These are phyloP conservation scores for Acleris emargana DNA, from an alignment of 2,888 invertebrate species.

Conservation along the genomic window DNA sequence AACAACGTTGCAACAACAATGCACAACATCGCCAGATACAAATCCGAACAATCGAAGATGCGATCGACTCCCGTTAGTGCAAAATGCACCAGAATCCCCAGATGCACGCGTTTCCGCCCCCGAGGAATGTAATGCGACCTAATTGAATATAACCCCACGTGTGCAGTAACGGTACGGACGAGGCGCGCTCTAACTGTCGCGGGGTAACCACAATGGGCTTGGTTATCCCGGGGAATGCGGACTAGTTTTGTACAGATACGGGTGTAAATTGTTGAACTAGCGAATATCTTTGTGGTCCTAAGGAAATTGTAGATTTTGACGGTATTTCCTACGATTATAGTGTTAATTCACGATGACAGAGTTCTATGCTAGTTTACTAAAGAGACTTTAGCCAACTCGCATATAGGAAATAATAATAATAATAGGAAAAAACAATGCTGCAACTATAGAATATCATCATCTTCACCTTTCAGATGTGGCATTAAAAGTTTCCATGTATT, in stretches of 20 bases:
- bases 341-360: too few species aligned
- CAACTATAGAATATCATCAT: too few species aligned
- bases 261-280: conserved; percentile 1
- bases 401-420: too few species aligned
- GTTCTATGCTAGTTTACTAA: too few species aligned
- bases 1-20: not conserved
- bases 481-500: too few species aligned
- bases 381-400: too few species aligned
- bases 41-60: conserved; percentile 23
- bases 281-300: not conserved
- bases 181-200: conserved; percentile 38
- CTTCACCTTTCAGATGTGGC: too few species aligned
- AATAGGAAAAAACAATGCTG: too few species aligned
- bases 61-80: conserved; percentile 28
- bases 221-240: conserved; percentile 27
- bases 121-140: conserved; percentile 38
- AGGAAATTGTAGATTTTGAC: too few species aligned
- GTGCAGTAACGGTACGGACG: conserved; percentile 36
- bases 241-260: conserved; percentile 5
- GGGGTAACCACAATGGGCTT: conserved; percentile 39
- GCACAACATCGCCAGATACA: conserved; percentile 1
- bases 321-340: too few species aligned
- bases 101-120: conserved; percentile 35
- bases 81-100: conserved; percentile 12
- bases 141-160: conserved; percentile 39